These are phyloP conservation scores for Crenuchus spilurus DNA, from an alignment of 2,797 vertebrate genomes.

Conservation along the genomic window DNA sequence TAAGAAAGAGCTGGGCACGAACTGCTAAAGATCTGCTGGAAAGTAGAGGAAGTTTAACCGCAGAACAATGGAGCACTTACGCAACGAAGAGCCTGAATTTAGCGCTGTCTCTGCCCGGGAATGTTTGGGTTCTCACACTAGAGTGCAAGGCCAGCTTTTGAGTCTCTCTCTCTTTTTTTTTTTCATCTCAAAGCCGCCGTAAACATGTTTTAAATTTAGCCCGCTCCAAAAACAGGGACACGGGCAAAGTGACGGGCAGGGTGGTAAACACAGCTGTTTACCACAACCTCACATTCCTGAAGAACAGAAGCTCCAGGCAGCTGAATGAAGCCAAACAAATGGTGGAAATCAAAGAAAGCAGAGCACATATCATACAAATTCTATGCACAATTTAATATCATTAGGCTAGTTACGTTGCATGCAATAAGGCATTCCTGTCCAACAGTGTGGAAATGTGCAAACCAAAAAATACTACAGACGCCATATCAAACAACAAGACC, in stretches of 20 bases:
- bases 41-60: conserved; percentile 29
- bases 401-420: conserved; percentile 1
- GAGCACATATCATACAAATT: conserved; percentile 10
- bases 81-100: conserved; percentile 37
- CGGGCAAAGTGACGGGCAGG: conserved; percentile 34
- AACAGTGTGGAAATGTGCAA: background rate
- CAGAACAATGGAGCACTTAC: conserved; percentile 45
- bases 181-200: conserved; percentile 27
- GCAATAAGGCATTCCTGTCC: conserved; percentile 4
- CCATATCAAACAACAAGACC: background rate
- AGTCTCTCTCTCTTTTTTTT: background rate
- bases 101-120: conserved; percentile 7
- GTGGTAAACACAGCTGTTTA: conserved; percentile 53
- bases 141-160: conserved; percentile 8
- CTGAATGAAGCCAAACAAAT: conserved; percentile 19
- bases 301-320: conserved; percentile 30
- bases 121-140: conserved; percentile 41
- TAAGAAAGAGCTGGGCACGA: conserved; percentile 6
- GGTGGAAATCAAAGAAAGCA: conserved; percentile 31
- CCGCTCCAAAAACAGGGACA: conserved; percentile 46
- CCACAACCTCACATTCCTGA: conserved; percentile 19
- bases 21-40: conserved; percentile 22
- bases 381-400: conserved; percentile 2
- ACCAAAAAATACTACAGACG: background rate
- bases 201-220: conserved; percentile 55